phyloP scores from a whole-genome alignment of 2,113 vertebrate genomes.

The Hiodon alosoides region DNA sequence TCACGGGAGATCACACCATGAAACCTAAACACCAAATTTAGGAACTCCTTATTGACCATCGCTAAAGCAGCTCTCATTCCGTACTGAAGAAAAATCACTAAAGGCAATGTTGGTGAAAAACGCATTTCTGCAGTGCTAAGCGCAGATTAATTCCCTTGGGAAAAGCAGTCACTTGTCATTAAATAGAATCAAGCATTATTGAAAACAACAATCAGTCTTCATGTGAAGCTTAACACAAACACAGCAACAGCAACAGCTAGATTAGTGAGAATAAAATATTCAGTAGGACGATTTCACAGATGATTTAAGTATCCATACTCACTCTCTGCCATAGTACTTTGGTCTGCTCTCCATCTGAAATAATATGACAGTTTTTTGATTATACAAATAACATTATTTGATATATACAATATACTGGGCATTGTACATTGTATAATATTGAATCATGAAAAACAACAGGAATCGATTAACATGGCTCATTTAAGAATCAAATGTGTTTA shows the following conservation, averaged over 20 bases:
- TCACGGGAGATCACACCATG: constrained; percentile 92
- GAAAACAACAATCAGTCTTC: no score
- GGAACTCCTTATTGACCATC: no score
- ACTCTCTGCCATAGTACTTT: constrained; percentile 98
- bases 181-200: no score
- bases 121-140: no score
- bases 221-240: no score
- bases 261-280: not conserved
- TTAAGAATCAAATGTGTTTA: not conserved
- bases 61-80: not conserved
- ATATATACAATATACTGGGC: no score
- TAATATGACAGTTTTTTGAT: constrained; percentile 34
- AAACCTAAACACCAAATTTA: constrained; percentile 67
- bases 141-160: no score
- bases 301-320: constrained; percentile 54
- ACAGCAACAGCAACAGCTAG: not conserved
- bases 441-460: not conserved
- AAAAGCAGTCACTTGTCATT: no score
- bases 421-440: no score
- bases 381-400: no score
- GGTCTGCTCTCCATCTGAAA: constrained; percentile 93
- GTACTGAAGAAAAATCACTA: no score
- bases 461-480: not conserved
- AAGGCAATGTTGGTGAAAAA: no score
- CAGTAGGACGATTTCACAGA: not conserved